Conservation (phyloP, 1,140 invertebrate species). For the Tetragonula clypearis region DNA sequence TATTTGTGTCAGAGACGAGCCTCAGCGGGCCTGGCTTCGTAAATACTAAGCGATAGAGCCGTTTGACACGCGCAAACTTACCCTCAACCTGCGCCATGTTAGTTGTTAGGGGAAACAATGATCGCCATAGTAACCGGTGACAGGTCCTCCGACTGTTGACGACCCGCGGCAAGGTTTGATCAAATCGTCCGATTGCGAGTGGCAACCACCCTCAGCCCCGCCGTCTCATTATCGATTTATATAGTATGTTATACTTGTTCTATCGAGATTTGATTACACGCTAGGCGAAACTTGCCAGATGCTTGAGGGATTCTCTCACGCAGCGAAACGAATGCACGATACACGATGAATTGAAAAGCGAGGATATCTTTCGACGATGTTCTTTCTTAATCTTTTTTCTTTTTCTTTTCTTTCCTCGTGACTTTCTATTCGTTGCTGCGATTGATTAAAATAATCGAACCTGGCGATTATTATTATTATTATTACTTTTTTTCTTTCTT, state of each 20-base stretch:
- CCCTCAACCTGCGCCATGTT: conserved; percentile 75
- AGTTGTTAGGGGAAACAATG: conserved; percentile 69
- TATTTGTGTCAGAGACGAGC: conserved; percentile 14
- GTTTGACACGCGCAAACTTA: conserved; percentile 71
- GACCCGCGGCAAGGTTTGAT: background rate
- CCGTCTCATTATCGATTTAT: conserved; percentile 5
- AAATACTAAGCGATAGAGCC: conserved; percentile 26
- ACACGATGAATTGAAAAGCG: background rate
- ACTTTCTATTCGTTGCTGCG: too few relatives aligned
- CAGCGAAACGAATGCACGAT: too few relatives aligned
- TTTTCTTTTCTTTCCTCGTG: too few relatives aligned
- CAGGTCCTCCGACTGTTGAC: background rate
- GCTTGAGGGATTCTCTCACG: background rate
- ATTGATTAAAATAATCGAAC: too few relatives aligned
- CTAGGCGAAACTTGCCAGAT: background rate
- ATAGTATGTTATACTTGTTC: background rate
- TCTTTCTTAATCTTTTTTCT: too few relatives aligned
- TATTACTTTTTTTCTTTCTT: too few relatives aligned
- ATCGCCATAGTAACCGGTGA: conserved; percentile 65
- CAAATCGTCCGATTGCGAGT: background rate
- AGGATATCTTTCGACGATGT: too few relatives aligned
- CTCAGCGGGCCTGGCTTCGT: background rate
- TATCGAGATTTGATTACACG: background rate
- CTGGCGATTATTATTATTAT: too few relatives aligned
- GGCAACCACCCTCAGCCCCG: background rate